Conservation (phyloP, 2,113 vertebrate species). For the Percina caprodes region DNA sequence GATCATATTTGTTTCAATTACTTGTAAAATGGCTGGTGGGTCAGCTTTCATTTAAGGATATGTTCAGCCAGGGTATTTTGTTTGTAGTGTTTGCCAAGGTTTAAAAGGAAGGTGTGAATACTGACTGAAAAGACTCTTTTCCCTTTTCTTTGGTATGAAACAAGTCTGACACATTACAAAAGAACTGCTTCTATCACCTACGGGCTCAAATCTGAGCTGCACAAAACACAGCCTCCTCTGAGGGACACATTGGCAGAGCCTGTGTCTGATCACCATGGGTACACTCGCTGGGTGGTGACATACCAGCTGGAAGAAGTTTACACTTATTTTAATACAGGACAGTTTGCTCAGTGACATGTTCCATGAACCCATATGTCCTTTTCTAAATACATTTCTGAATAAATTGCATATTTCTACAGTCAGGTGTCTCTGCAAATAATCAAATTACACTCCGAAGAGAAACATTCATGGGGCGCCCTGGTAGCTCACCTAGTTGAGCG, state of each 20-base stretch:
- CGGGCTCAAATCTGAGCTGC: neutral
- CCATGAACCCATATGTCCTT: neutral
- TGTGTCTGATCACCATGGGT: neutral
- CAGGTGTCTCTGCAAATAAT: neutral
- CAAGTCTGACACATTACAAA: neutral
- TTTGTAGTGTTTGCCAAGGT: neutral
- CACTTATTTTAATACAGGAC: constrained; percentile 1
- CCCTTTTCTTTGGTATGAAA: neutral
- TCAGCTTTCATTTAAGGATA: neutral
- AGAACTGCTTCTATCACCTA: neutral
- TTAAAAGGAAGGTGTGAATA: neutral
- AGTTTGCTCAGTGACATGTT: neutral
- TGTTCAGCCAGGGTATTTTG: neutral
- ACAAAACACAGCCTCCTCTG: neutral
- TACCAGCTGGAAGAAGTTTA: constrained; percentile 1
- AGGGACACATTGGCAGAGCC: neutral
- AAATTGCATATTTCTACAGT: neutral
- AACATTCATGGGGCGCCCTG: too few relatives aligned
- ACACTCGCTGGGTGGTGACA: neutral
- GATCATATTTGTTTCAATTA: neutral
- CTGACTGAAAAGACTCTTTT: neutral
- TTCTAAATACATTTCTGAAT: neutral
- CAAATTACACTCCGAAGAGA: neutral
- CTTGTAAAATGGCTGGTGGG: neutral
- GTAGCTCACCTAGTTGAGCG: too few relatives aligned